phyloP scores from a whole-genome alignment of 2,113 vertebrate genomes.

The Rhadina sibilatrix region DNA sequence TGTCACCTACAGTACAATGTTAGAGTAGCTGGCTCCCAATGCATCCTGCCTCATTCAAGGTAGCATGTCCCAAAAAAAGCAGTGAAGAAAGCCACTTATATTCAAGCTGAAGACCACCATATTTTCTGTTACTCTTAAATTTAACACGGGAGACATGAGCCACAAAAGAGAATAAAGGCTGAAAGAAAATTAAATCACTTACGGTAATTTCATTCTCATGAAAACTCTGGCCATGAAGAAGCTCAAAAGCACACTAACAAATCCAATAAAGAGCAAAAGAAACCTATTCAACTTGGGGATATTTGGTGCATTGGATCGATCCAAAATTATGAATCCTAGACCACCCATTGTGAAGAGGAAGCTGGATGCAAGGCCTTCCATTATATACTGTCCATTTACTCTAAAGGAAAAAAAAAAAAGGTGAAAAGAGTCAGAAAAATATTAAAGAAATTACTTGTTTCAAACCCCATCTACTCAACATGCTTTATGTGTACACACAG shows the following conservation, averaged over 20 bases:
- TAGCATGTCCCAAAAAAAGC: background rate
- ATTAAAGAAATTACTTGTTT: background rate
- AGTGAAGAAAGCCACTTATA: background rate
- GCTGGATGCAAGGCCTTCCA: constrained; percentile 97
- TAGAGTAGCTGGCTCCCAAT: background rate
- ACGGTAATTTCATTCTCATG: constrained; percentile 99
- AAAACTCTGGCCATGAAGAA: constrained; percentile 99
- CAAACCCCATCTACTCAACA: background rate
- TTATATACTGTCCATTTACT: constrained; percentile 98
- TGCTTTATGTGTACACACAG: background rate
- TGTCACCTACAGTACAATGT: background rate
- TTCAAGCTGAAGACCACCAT: background rate
- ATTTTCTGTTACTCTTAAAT: background rate
- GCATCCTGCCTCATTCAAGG: background rate
- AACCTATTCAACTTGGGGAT: constrained; percentile 98
- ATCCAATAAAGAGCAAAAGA: constrained; percentile 95
- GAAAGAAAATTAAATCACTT: constrained; percentile 70
- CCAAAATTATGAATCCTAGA: constrained; percentile 96
- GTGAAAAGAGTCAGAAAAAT: background rate
- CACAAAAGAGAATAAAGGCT: background rate
- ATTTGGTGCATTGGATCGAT: constrained; percentile 96
- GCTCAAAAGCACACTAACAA: constrained; percentile 95
- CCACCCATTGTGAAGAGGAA: constrained; percentile 99
- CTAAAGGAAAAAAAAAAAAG: constrained; percentile 61
- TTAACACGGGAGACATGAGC: background rate